These are phyloP conservation scores for Scaptomyza tumidula DNA, from an alignment of 2,888 invertebrate genomes.

Conservation along the genomic window DNA sequence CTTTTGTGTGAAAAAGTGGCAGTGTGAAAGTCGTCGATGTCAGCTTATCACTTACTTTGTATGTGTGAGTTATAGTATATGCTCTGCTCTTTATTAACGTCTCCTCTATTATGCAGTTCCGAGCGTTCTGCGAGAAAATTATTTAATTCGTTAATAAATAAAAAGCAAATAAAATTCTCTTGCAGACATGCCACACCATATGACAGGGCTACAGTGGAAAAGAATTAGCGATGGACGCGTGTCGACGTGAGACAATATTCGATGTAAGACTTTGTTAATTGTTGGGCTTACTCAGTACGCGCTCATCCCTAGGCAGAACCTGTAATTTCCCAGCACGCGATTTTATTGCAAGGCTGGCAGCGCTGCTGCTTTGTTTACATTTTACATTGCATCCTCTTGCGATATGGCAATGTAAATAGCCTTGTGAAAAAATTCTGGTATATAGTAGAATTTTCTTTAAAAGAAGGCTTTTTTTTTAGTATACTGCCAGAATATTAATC, in stretches of 20 bases:
- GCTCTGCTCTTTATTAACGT: constrained; percentile 20
- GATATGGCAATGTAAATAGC: background rate
- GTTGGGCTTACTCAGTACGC: background rate
- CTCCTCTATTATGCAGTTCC: constrained; percentile 52
- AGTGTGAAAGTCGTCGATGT: constrained; percentile 44
- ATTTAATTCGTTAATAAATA: constrained; percentile 48
- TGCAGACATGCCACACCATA: constrained; percentile 47
- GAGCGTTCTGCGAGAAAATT: constrained; percentile 41
- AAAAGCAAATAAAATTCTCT: constrained; percentile 44
- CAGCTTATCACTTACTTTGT: constrained; percentile 60
- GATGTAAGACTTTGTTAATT: background rate
- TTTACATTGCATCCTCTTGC: constrained; percentile 1
- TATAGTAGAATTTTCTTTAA: background rate
- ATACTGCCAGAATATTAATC: background rate
- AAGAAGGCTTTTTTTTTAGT: constrained; percentile 14
- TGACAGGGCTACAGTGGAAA: constrained; percentile 51
- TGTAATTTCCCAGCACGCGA: constrained; percentile 1
- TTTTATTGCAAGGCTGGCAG: constrained; percentile 16
- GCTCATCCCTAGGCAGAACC: constrained; percentile 1
- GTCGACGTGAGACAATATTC: background rate
- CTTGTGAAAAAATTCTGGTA: background rate
- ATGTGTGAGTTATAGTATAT: constrained; percentile 30
- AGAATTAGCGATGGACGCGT: constrained; percentile 28
- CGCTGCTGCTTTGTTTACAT: constrained; percentile 39
- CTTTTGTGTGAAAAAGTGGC: constrained; percentile 34